Evolutionary conservation across 1,140 invertebrate species (phyloP).

Genomic region (Acyrthosiphon pisum): DNA sequence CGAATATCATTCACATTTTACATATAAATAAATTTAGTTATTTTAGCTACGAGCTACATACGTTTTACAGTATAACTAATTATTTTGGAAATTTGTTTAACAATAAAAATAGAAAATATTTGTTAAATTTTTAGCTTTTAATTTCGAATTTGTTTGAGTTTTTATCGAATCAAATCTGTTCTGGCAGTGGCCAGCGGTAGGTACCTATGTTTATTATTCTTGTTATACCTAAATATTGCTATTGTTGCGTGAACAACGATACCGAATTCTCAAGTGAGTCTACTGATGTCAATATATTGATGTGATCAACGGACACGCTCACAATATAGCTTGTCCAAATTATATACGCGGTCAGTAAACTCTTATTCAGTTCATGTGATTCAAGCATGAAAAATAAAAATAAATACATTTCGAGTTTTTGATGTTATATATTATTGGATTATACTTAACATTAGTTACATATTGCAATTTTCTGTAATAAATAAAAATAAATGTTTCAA

Average conservation of each 20-base stretch:
- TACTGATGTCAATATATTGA: conserved; percentile 45
- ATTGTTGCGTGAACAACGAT: conserved; percentile 35
- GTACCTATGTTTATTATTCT: background rate
- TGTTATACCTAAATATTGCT: background rate
- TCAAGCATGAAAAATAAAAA: conserved; percentile 19
- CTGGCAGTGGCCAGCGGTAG: background rate
- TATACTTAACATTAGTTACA: background rate
- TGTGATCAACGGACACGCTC: conserved; percentile 26
- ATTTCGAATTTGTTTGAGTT: background rate
- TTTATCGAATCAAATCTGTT: conserved; percentile 1
- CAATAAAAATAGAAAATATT: background rate
- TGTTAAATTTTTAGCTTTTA: background rate
- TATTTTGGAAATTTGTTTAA: background rate
- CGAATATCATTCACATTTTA: background rate
- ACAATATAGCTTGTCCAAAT: background rate
- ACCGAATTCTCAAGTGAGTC: conserved; percentile 21
- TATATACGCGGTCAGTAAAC: conserved; percentile 44
- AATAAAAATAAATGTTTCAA: background rate
- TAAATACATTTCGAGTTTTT: background rate
- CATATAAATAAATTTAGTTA: background rate
- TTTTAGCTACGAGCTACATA: background rate
- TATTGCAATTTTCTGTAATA: background rate
- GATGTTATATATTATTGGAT: background rate
- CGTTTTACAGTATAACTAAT: background rate
- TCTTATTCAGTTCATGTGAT: background rate